Base-by-base conservation (phyloP, 1,140 invertebrate genomes). In the Liolophura sinensis region DNA sequence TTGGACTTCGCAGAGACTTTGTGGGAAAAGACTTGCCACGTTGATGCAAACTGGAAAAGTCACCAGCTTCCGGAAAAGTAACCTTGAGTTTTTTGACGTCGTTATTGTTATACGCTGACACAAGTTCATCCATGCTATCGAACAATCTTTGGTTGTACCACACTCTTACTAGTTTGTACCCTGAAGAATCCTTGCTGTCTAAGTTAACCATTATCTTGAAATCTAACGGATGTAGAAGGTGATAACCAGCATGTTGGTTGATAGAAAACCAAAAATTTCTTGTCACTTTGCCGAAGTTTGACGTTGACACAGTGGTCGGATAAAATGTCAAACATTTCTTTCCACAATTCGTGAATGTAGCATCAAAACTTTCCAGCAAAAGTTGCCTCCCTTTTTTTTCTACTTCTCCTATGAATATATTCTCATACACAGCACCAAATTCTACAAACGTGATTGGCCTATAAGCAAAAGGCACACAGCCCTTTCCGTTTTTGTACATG, bases 71-170 rank as follows among this genome's bases (percentile, higher is more conserved):
- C 7, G 60, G 62, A 48, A 54, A 65, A 18, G 56, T 24, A 55
- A 58, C 25, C 40, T 57, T 65, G 4, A 48, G 16, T 49, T 69
- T 72, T n/a, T 20, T 57, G 0, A 67, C 31, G 11, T 20, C 25
- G 16, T 48, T 49, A 1, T 22, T 3, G 5, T 54, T 16, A 54
- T 72, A 69, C 4, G 40, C 57, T 6, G 12, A 16, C 25, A 66
- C 12, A 7, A 71, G 50, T 49, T 63, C 63, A 16, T 25, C 47
- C 15, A 69, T 18, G 22, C 54, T 55, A 0, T 48, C 25, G 54
- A 65, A 69, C 9, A 46, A 20, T 56, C 61, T 54, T 3, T 64
- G 63, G 1, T 49, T 61, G 47, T 71, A 71, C 25, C 40, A 58
- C 50, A 71, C 59, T 1, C 15, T 47, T 25, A 52, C 40, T 15